These are phyloP conservation scores for Nymphalis polychloros DNA, from an alignment of 2,888 invertebrate species.

Conservation along the genomic window DNA sequence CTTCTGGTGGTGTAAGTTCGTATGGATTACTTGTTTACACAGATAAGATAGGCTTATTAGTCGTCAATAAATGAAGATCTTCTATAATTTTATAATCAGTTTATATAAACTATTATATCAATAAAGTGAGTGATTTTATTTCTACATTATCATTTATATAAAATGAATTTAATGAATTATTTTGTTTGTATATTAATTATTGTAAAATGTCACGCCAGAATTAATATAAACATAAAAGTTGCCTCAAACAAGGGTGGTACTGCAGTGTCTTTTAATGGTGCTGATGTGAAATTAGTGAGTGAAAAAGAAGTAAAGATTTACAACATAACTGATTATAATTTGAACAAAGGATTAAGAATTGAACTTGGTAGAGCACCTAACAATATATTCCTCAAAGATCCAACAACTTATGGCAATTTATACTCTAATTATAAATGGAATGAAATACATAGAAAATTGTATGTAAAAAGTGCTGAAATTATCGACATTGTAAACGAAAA, in stretches of 20 bases:
- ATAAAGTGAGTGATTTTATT: neutral
- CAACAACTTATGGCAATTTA: conserved; percentile 57
- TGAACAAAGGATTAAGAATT: conserved; percentile 54
- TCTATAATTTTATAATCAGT: neutral
- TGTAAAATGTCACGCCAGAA: conserved; percentile 44
- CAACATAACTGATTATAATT: conserved; percentile 56
- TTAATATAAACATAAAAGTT: conserved; percentile 52
- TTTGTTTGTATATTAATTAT: conserved; percentile 4
- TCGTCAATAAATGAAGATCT: neutral
- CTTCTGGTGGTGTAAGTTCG: no score
- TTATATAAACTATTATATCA: neutral
- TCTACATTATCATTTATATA: neutral
- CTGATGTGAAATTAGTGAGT: conserved; percentile 54
- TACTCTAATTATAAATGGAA: conserved; percentile 60
- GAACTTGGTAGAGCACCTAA: conserved; percentile 61
- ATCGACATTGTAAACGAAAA: conserved; percentile 53
- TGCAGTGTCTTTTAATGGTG: conserved; percentile 46
- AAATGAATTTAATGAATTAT: conserved; percentile 11
- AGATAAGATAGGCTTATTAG: neutral
- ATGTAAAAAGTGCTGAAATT: conserved; percentile 49
- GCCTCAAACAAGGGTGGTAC: conserved; percentile 45
- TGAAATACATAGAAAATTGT: conserved; percentile 51
- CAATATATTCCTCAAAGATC: conserved; percentile 60
- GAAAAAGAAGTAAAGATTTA: conserved; percentile 55
- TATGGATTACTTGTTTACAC: no score